These are phyloP conservation scores for Bungarus multicinctus DNA, from an alignment of 2,113 vertebrate species.

Conservation along the genomic window DNA sequence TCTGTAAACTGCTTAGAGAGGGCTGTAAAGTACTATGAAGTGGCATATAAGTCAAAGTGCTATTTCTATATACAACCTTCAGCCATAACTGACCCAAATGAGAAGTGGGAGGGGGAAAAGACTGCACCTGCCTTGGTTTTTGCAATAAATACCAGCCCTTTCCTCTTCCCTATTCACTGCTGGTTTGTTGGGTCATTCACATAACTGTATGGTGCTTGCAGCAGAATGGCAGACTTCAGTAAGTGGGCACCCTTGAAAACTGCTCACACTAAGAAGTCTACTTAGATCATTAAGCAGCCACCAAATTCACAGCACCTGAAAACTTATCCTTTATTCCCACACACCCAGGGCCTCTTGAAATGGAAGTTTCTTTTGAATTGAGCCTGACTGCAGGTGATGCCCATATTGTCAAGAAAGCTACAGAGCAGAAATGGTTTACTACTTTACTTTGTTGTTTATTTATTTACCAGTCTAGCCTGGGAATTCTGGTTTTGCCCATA, in stretches of 20 bases:
- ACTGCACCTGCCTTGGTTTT: not conserved
- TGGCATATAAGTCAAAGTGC: too few relatives aligned
- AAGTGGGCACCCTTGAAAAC: not conserved
- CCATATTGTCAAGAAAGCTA: not conserved
- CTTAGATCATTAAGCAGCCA: too few relatives aligned
- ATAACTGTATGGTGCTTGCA: not conserved
- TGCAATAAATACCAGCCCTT: not conserved
- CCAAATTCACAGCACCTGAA: not conserved
- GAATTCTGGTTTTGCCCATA: not conserved
- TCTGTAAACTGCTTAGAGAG: too few relatives aligned
- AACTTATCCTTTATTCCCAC: not conserved
- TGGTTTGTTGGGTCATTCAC: not conserved
- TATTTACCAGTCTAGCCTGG: not conserved
- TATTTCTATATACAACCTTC: not conserved
- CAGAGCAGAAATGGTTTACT: not conserved
- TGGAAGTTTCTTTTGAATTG: not conserved
- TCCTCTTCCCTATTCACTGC: not conserved
- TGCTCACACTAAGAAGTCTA: not conserved
- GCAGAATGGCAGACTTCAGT: not conserved
- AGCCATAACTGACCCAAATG: not conserved
- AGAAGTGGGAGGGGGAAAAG: not conserved
- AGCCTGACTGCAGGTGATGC: not conserved
- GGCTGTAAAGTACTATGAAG: too few relatives aligned
- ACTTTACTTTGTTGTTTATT: not conserved
- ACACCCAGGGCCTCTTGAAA: not conserved